Percentiles rank a stretch among this genome's conserved stretches.
These are phyloP conservation scores for Paracanthobrama guichenoti DNA, from an alignment of 2,113 vertebrate genomes.

Conservation along the genomic window DNA sequence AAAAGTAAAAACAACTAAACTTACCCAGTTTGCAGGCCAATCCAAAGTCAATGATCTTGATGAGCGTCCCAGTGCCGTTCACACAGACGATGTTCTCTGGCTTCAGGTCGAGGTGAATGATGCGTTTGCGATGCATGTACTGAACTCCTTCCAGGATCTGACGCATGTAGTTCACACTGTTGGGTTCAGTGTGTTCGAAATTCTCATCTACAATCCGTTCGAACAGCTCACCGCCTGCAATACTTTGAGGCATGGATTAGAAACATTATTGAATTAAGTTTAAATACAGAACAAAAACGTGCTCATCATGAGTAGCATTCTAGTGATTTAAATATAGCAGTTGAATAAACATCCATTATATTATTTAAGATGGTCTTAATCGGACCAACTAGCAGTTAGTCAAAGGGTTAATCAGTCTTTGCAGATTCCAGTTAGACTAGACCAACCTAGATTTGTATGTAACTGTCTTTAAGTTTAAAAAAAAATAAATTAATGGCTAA, in stretches of 20 bases:
- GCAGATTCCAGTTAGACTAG: too few relatives aligned
- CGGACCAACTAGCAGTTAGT: too few relatives aligned
- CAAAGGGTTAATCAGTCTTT: too few relatives aligned
- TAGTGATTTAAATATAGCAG: neutral
- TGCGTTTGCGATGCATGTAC: constrained; percentile 80
- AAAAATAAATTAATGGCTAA: too few relatives aligned
- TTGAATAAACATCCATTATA: too few relatives aligned
- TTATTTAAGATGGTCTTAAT: too few relatives aligned
- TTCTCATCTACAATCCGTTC: constrained; percentile 81
- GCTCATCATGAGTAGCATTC: neutral
- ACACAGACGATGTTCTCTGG: constrained; percentile 87
- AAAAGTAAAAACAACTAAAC: constrained; percentile 26
- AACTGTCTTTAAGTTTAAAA: too few relatives aligned
- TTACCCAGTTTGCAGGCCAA: constrained; percentile 81
- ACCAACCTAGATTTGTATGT: too few relatives aligned
- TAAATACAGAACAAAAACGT: too few relatives aligned
- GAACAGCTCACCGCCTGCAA: constrained; percentile 86
- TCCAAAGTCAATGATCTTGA: constrained; percentile 90
- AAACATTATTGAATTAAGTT: too few relatives aligned
- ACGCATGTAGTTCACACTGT: constrained; percentile 79
- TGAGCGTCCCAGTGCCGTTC: constrained; percentile 69
- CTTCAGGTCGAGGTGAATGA: constrained; percentile 86
- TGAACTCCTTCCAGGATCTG: constrained; percentile 85
- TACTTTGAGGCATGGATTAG: constrained; percentile 60
- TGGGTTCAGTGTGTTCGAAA: constrained; percentile 87